phyloP scores from a whole-genome alignment of 2,888 invertebrate species.

The Microplitis manilae region DNA sequence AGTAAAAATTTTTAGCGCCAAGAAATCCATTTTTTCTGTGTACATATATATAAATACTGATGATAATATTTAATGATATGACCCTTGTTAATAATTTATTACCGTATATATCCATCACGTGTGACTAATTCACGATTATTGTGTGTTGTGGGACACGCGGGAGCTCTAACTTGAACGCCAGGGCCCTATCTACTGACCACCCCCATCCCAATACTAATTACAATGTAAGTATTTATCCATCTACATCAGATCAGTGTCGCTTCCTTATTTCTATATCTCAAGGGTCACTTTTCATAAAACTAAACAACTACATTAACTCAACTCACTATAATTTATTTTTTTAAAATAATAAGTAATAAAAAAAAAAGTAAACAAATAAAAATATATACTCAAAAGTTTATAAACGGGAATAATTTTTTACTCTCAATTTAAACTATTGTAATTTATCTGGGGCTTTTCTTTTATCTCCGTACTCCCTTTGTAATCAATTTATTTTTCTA shows the following conservation, averaged over 20 bases:
- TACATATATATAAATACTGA: constrained; percentile 33
- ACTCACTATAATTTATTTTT: constrained; percentile 4
- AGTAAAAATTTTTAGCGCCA: too few relatives aligned
- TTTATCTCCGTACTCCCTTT: not conserved
- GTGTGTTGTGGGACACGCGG: constrained; percentile 71
- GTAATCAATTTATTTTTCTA: constrained; percentile 13
- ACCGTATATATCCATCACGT: constrained; percentile 53
- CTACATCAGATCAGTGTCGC: constrained; percentile 66
- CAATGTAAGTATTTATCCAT: constrained; percentile 70
- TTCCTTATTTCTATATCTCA: constrained; percentile 48
- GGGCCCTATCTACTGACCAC: constrained; percentile 70
- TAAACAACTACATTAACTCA: not conserved
- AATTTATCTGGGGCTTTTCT: not conserved
- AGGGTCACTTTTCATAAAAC: constrained; percentile 12
- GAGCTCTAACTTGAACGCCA: constrained; percentile 70
- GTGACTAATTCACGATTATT: constrained; percentile 71
- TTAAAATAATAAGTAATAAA: not conserved
- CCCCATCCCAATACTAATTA: constrained; percentile 70
- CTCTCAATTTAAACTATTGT: not conserved
- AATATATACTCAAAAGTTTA: not conserved
- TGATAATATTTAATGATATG: constrained; percentile 31
- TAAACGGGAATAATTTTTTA: not conserved
- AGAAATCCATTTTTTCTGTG: constrained; percentile 11
- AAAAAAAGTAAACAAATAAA: not conserved
- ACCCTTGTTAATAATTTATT: constrained; percentile 39